These are phyloP conservation scores for Oenanthe melanoleuca DNA, from an alignment of 2,113 vertebrate species.

Conservation along the genomic window DNA sequence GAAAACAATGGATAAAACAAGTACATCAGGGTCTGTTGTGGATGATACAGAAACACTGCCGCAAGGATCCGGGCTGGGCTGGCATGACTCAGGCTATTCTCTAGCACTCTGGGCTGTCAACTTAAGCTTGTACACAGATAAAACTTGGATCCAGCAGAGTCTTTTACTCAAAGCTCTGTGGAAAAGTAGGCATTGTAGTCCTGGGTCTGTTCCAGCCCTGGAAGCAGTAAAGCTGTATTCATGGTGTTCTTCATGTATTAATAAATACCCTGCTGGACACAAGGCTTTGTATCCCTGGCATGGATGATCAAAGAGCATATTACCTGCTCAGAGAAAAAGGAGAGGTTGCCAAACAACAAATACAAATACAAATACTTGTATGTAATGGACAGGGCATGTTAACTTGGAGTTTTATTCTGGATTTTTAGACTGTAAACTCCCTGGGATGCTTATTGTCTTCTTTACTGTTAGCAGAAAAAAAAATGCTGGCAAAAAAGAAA, in stretches of 20 bases:
- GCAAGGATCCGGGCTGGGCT: background rate
- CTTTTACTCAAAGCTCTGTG: background rate
- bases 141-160: background rate
- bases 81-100: background rate
- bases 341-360: background rate
- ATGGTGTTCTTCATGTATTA: background rate
- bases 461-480: background rate
- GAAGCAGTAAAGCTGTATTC: background rate
- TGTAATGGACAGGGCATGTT: background rate
- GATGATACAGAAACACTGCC: background rate
- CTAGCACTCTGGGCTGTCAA: background rate
- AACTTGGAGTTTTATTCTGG: background rate
- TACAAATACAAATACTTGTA: rapidly evolving
- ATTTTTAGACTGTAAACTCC: background rate
- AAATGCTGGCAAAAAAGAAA: rapidly evolving
- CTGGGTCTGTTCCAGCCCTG: background rate
- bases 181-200: background rate
- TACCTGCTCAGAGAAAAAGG: background rate
- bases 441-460: background rate
- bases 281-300: background rate
- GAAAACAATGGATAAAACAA: background rate
- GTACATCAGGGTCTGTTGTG: background rate
- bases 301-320: background rate
- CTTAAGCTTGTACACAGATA: background rate
- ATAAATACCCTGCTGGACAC: background rate